Base-by-base conservation (phyloP, 2,797 vertebrate species). In the Chelmon rostratus region DNA sequence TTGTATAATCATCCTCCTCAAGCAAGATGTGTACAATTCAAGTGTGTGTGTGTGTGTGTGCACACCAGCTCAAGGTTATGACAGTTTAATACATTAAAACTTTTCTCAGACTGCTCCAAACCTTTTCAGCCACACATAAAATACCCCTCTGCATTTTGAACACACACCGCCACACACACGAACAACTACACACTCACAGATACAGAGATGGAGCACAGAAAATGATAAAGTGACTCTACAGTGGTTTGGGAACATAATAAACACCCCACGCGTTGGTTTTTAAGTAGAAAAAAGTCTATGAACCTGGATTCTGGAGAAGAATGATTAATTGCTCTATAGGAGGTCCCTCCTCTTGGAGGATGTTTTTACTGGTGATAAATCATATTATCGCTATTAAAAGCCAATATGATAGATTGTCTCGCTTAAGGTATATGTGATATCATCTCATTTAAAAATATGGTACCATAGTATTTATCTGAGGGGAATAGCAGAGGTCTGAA, bases 321-420 rank as follows among this genome's bases (percentile, higher is more conserved):
- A 91, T 95, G 95, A 96, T 96, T 91, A 95, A 96, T 95, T 89
- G 87, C 90, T 83, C 80, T 85, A 81, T 89, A 86, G 92, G 91
- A 93, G 93, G 93, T 94, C 91, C 90, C 89, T 91, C 79, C 88
- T 92, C 88, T 81, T 75, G 74, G 78, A 90, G 84, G 88, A 90
- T 92, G 82, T 80, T 90, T 82, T 82, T 79, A 71, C 73, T n/a
- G 59, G 90, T 76, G 90, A 96, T 96, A 96, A 94, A 95, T 95
- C 95, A 95, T 89, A 91, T 95, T 94, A 95, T 95, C 92, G 73
- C 91, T 93, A 94, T 94, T 94, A 93, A 94, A 94, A 94, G 92
- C 86, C 91, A 90, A 91, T 90, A 90, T 95, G 95, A 96, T 94
- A 90, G 90, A 95, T 94, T 78, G 90, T 86, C 80, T 67, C 19